Base-by-base conservation (phyloP, 2,113 vertebrate genomes). In the Hippocampus guttulatus region DNA sequence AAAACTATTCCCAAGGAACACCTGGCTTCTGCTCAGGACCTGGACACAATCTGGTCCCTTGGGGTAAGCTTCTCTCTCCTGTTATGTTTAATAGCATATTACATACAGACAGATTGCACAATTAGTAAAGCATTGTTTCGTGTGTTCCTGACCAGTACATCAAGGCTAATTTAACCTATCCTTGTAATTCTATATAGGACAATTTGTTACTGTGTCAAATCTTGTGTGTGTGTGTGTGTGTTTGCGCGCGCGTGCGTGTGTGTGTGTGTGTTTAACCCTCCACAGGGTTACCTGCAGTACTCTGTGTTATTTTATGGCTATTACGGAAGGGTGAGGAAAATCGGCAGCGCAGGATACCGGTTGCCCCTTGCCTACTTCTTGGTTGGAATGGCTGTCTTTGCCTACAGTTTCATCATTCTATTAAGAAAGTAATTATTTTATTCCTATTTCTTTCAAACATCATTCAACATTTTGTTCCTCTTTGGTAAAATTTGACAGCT, bases 11-110 rank as follows among this genome's bases (percentile, higher is more conserved):
- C 97, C 51, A 89, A 85, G 64, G 94, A 96, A 67, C 93, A 93
- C 0, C 15, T 94, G 1, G 23, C 84, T 0, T 95, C 96, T 0
- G 97, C 97, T 41, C 96, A 98, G 20, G 97, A 98, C 81, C 87
- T 99, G 91, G 96, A 98, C 91, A 99, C 97, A 86, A 95, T 99
- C 89, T 99, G 97, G 97, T 99, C 97, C 67, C 94, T 99, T 0
- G 97, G 97, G 95, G 97, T 89, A 92, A 95, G 95, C 10, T 45
- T 76, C 21, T 64, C 6, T 72, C 64, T 71, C 55, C 12, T 77
- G 49, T 81, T 78, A 63, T 7, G 68, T 27, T 14, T 66, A 69
- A 82, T 80, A 76, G 16, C 30, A 81, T 70, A 68, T 81, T 79
- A 81, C 64, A 62, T 9, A 61, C 30, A 61, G 33, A 77, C 1